Evolutionary conservation across 2,888 invertebrate genomes (phyloP).

Genomic region (Nasonovia ribisnigri): DNA sequence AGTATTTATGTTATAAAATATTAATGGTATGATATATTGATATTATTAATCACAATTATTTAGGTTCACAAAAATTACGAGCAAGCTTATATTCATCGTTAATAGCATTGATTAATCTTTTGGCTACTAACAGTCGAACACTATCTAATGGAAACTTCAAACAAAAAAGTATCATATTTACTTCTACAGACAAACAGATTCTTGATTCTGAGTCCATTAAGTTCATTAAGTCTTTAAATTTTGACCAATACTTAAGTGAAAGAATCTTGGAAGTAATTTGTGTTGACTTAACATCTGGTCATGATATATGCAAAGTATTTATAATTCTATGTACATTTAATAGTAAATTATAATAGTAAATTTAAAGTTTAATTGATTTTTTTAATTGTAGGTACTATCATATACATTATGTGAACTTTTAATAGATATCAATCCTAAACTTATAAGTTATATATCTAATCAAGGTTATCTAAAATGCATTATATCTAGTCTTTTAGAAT

Average conservation of each 20-base stretch:
- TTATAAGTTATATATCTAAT: conserved; percentile 76
- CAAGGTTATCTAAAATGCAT: conserved; percentile 83
- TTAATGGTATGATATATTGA: neutral
- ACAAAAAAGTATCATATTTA: conserved; percentile 16
- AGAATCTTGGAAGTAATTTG: conserved; percentile 85
- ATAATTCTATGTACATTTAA: neutral
- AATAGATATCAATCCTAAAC: conserved; percentile 80
- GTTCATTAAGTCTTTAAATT: conserved; percentile 58
- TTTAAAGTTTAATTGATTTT: conserved; percentile 37
- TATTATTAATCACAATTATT: neutral
- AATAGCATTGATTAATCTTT: conserved; percentile 61
- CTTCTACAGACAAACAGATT: conserved; percentile 42
- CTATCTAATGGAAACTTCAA: conserved; percentile 40
- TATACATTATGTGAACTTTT: conserved; percentile 85
- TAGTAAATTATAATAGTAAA: neutral
- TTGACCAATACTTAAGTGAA: conserved; percentile 78
- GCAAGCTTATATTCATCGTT: conserved; percentile 62
- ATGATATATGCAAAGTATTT: conserved; percentile 83
- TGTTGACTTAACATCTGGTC: conserved; percentile 88
- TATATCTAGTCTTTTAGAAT: conserved; percentile 83
- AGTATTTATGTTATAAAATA: neutral
- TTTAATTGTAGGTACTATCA: conserved; percentile 78
- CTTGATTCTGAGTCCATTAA: conserved; percentile 63
- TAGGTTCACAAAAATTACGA: conserved; percentile 60
- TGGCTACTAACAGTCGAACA: conserved; percentile 61